Evolutionary conservation across 1,140 invertebrate species (phyloP).

Genomic region (Triops cancriformis): DNA sequence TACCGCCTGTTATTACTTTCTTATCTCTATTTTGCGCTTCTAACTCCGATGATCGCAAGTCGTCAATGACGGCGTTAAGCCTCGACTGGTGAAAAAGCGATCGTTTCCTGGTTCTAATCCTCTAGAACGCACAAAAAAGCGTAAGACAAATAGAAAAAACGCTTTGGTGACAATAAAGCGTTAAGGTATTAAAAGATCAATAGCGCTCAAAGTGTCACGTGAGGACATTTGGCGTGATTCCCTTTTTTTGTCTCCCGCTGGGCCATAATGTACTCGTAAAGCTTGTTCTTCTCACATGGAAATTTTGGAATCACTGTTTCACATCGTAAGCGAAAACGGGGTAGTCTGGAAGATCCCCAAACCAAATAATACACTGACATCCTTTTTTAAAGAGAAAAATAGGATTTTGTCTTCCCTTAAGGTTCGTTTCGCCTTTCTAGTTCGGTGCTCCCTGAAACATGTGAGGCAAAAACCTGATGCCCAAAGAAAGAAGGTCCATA

Average conservation of each 20-base stretch:
- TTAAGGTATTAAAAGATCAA: slow-evolving; percentile 15
- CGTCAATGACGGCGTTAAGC: too few relatives aligned
- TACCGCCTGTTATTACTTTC: too few relatives aligned
- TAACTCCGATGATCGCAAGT: too few relatives aligned
- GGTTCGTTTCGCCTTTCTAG: not conserved
- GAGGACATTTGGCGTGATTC: not conserved
- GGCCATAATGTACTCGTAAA: slow-evolving; percentile 16
- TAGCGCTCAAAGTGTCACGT: slow-evolving; percentile 11
- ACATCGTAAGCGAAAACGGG: not conserved
- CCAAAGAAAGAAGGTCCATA: not conserved
- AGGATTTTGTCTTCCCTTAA: too few relatives aligned
- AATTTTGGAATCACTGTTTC: not conserved
- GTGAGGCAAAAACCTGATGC: not conserved
- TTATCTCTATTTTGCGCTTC: too few relatives aligned
- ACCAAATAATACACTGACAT: not conserved
- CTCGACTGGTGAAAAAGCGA: not conserved
- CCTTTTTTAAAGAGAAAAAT: too few relatives aligned
- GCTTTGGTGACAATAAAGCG: too few relatives aligned
- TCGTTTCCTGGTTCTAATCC: not conserved
- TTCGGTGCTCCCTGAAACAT: not conserved
- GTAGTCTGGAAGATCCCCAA: not conserved
- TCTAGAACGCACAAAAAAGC: too few relatives aligned
- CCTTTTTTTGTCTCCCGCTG: not conserved
- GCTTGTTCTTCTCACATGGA: not conserved
- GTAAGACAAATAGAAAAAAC: too few relatives aligned